A percentile compares a stretch with the other conserved stretches of the same genome.
phyloP scores from a whole-genome alignment of 23 tunicate species.

The Botrylloides violaceus region DNA sequence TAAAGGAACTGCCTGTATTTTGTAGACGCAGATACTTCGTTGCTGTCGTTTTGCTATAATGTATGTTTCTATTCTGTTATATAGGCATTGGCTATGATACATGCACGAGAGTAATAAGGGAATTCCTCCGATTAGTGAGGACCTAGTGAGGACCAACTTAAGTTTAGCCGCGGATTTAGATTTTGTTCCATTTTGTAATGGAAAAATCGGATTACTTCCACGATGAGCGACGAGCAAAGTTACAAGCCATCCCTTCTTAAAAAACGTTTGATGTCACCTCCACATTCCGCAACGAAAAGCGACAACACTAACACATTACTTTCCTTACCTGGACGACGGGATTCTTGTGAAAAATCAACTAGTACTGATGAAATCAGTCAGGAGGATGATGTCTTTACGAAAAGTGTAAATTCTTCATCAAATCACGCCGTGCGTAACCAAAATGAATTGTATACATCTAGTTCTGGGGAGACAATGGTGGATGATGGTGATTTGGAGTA shows the following conservation, averaged over 20 bases:
- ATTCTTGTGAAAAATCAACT: too few relatives aligned
- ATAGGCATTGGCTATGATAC: too few relatives aligned
- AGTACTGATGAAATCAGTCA: not conserved
- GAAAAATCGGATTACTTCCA: too few relatives aligned
- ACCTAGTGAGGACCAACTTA: too few relatives aligned
- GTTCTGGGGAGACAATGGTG: not conserved
- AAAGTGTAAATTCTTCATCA: not conserved
- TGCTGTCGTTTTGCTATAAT: too few relatives aligned
- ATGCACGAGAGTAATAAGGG: too few relatives aligned
- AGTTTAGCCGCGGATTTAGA: too few relatives aligned
- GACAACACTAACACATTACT: not conserved
- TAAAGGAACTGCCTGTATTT: too few relatives aligned
- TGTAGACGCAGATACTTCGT: too few relatives aligned
- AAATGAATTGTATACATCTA: not conserved
- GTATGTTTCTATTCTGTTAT: too few relatives aligned
- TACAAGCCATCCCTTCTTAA: conserved; percentile 8
- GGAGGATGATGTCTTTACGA: not conserved
- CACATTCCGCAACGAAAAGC: not conserved
- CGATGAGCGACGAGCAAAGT: not conserved
- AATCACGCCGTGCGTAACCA: not conserved
- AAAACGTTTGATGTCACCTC: conserved; percentile 7
- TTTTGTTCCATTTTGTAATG: too few relatives aligned
- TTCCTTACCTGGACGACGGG: not conserved
- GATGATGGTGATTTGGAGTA: not conserved
- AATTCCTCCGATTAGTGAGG: too few relatives aligned